phyloP scores from a whole-genome alignment of 2,888 invertebrate genomes.

The Drosophila kuntzei region DNA sequence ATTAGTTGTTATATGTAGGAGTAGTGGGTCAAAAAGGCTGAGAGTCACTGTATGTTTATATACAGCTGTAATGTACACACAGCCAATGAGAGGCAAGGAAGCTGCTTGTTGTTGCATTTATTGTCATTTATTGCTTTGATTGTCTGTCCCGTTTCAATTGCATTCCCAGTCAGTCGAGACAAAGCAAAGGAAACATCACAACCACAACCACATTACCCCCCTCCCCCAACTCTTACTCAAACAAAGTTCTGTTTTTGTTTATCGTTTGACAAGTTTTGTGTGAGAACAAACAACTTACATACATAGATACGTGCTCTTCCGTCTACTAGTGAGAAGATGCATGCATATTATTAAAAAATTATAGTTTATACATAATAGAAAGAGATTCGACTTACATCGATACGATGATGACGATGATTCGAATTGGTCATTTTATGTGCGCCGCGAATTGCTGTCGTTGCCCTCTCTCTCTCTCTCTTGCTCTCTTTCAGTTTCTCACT shows the following conservation, averaged over 20 bases:
- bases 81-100: constrained; percentile 47
- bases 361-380: constrained; percentile 8
- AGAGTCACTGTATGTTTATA: constrained; percentile 7
- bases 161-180: constrained; percentile 44
- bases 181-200: constrained; percentile 33
- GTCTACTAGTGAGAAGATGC: constrained; percentile 9
- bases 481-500: constrained; percentile 9
- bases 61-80: constrained; percentile 4
- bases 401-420: constrained; percentile 71
- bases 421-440: constrained; percentile 78
- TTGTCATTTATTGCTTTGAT: constrained; percentile 48
- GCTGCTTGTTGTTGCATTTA: constrained; percentile 29
- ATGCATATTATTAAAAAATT: constrained; percentile 11
- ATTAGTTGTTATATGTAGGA: too few relatives aligned
- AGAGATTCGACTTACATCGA: constrained; percentile 69
- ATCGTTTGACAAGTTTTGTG: constrained; percentile 11
- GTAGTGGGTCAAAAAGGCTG: too few relatives aligned
- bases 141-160: constrained; percentile 51
- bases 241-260: constrained; percentile 33
- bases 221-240: constrained; percentile 11
- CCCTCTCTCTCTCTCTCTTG: constrained; percentile 38
- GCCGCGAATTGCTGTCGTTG: constrained; percentile 64
- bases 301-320: constrained; percentile 8
- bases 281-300: constrained; percentile 15
- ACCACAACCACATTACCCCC: background rate